Evolutionary conservation across 2,888 invertebrate species (phyloP).

Genomic region (Phortica okadai): DNA sequence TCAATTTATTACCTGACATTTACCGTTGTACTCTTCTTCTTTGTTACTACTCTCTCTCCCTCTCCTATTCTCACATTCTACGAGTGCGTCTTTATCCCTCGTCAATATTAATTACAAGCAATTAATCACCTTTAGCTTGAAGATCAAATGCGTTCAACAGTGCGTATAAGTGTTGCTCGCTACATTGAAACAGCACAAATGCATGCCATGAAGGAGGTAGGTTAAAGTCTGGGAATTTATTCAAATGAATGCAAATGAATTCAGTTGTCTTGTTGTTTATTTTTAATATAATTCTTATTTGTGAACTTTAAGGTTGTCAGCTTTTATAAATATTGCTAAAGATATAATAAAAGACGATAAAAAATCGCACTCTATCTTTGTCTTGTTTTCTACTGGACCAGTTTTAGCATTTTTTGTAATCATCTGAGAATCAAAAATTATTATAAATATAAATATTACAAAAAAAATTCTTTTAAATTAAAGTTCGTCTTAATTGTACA

Average conservation of each 20-base stretch:
- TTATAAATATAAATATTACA: no score
- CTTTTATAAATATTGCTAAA: no score
- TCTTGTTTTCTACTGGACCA: not conserved
- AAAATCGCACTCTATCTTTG: not conserved
- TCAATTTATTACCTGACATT: constrained; percentile 30
- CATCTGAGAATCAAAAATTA: no score
- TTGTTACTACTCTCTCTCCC: not conserved
- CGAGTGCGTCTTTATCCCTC: constrained; percentile 68
- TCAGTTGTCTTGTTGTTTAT: no score
- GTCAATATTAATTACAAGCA: constrained; percentile 67
- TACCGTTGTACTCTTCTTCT: constrained; percentile 9
- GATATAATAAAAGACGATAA: no score
- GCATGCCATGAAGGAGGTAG: not conserved
- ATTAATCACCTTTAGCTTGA: constrained; percentile 64
- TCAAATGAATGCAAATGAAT: constrained; percentile 9
- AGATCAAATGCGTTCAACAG: constrained; percentile 53
- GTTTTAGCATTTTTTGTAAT: not conserved
- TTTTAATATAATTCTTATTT: no score
- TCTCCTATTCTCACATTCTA: constrained; percentile 56
- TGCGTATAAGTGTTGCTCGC: constrained; percentile 57
- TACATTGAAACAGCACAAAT: not conserved
- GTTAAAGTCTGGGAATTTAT: not conserved
- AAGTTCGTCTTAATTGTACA: no score
- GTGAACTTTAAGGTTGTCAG: no score
- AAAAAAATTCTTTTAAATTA: no score